Evolutionary conservation across 2,888 invertebrate genomes (phyloP).

Genomic region (Cosmia trapezina): DNA sequence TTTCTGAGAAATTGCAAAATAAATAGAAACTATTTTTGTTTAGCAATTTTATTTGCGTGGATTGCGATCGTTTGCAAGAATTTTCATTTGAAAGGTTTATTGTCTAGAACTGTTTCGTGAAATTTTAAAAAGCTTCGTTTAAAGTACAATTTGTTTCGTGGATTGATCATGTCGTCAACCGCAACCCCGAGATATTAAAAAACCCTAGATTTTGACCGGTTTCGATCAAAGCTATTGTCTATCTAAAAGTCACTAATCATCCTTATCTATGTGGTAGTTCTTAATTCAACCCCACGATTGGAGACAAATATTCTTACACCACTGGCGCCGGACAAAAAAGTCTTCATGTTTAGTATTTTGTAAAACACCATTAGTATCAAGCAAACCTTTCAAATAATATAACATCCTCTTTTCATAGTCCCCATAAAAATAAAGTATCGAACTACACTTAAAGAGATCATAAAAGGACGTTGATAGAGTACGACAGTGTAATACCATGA

Average conservation of each 20-base stretch:
- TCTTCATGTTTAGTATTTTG: background rate
- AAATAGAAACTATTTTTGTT: constrained; percentile 37
- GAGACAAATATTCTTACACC: background rate
- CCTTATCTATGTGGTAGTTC: background rate
- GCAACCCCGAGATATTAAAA: too few relatives aligned
- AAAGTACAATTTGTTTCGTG: background rate
- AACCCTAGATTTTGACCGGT: background rate
- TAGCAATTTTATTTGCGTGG: constrained; percentile 32
- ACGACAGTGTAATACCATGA: constrained; percentile 68
- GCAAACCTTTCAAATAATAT: constrained; percentile 1
- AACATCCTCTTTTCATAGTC: background rate
- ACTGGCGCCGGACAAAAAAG: background rate
- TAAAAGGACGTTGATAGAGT: constrained; percentile 44
- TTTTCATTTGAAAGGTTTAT: constrained; percentile 26
- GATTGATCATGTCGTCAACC: background rate
- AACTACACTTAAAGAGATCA: constrained; percentile 16
- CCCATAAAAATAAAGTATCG: constrained; percentile 26
- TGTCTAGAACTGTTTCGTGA: background rate
- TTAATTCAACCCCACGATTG: background rate
- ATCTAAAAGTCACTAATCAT: background rate
- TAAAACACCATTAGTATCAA: background rate
- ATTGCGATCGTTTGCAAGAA: constrained; percentile 27
- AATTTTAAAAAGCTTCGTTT: constrained; percentile 4
- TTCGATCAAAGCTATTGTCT: background rate
- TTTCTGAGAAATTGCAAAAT: constrained; percentile 37